Evolutionary conservation across 2,888 invertebrate genomes (phyloP).

Genomic region (Paralinhomoeus sp.): DNA sequence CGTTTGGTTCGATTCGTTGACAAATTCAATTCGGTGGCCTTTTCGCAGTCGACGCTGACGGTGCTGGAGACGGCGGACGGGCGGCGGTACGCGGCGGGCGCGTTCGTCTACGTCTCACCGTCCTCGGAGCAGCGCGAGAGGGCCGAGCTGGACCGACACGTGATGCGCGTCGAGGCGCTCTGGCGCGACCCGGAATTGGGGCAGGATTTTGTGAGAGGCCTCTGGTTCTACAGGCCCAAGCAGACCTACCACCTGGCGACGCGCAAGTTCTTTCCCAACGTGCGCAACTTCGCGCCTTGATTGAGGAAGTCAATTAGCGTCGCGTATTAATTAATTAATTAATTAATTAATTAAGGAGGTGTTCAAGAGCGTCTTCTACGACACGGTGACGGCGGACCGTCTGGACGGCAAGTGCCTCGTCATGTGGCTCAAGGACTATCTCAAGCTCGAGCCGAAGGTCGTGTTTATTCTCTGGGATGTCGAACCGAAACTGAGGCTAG

Average conservation of each 20-base stretch:
- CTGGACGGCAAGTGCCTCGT: constrained; percentile 71
- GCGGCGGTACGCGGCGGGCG: constrained; percentile 56
- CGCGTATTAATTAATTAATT: no score
- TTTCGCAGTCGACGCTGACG: no score
- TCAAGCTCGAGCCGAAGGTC: constrained; percentile 36
- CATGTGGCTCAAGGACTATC: constrained; percentile 78
- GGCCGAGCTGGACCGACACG: constrained; percentile 48
- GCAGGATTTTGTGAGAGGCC: constrained; percentile 51
- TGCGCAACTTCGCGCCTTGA: no score
- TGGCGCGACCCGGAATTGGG: constrained; percentile 60
- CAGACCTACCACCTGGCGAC: constrained; percentile 89
- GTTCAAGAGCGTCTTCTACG: constrained; percentile 72
- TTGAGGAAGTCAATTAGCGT: no score
- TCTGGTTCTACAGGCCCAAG: constrained; percentile 65
- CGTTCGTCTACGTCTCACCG: constrained; percentile 59
- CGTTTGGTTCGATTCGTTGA: no score
- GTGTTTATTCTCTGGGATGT: neutral
- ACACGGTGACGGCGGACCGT: constrained; percentile 57
- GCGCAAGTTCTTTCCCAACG: constrained; percentile 73
- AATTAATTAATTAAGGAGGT: constrained; percentile 48
- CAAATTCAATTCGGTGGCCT: no score
- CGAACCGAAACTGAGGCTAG: no score
- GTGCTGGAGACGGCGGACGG: no score
- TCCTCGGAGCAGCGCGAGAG: constrained; percentile 29
- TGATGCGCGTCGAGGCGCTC: constrained; percentile 64